Conservation (phyloP, 2,113 vertebrate genomes). For the Psephotus haematonotus region DNA sequence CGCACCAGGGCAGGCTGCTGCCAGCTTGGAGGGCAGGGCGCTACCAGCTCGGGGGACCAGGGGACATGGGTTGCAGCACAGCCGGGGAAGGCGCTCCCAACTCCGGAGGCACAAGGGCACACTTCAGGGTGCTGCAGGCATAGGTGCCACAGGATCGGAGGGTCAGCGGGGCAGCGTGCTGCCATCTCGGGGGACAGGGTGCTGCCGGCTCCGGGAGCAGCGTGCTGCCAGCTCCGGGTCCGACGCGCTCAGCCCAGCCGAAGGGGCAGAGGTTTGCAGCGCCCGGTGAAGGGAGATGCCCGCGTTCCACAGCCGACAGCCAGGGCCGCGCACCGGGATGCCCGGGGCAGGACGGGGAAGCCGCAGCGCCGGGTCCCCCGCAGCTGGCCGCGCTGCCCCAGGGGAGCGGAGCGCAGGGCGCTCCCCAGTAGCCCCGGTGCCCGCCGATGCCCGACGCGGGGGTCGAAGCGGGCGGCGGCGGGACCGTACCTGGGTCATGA, state of each 20-base stretch:
- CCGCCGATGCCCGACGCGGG: background rate
- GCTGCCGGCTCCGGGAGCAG: background rate
- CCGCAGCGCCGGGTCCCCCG: background rate
- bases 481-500: slow-evolving; percentile 93
- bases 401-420: background rate
- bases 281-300: background rate
- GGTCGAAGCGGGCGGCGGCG: slow-evolving; percentile 14
- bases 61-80: background rate
- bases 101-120: background rate
- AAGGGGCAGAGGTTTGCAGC: background rate
- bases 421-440: background rate
- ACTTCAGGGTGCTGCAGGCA: background rate
- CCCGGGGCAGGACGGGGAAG: background rate
- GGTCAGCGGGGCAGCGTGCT: background rate
- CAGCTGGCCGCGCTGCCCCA: background rate
- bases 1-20: background rate
- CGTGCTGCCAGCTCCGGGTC: background rate
- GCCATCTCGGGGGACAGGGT: background rate
- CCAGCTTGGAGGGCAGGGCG: background rate
- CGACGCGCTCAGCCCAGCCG: background rate
- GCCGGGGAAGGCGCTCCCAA: background rate
- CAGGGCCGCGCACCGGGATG: background rate
- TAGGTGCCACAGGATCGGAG: background rate
- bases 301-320: background rate
- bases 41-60: background rate